Conservation (phyloP, 1,140 invertebrate species). For the Drosophila quadrilineata region DNA sequence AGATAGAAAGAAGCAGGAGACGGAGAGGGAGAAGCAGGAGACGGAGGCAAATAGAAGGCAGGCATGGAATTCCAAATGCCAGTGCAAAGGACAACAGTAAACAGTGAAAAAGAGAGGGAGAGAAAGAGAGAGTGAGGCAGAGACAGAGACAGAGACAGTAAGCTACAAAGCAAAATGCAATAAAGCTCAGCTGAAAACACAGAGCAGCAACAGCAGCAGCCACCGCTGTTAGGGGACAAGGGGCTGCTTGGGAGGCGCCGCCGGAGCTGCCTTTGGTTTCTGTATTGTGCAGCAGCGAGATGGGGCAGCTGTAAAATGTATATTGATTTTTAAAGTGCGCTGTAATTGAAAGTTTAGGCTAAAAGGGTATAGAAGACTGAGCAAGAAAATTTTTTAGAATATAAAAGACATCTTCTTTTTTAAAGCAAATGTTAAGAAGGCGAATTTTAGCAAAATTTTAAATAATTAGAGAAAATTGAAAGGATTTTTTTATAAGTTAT, state of each 20-base stretch:
- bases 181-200: slow-evolving; percentile 40
- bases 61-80: slow-evolving; percentile 24
- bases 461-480: too few relatives aligned
- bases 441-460: too few relatives aligned
- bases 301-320: slow-evolving; percentile 45
- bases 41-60: background rate
- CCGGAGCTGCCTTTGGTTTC: slow-evolving; percentile 37
- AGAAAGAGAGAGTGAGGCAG: too few relatives aligned
- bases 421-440: too few relatives aligned
- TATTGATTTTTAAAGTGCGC: slow-evolving; percentile 60
- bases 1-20: background rate
- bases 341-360: background rate
- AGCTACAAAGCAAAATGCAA: slow-evolving; percentile 40
- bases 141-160: too few relatives aligned
- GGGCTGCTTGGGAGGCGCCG: slow-evolving; percentile 10
- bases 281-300: too few relatives aligned
- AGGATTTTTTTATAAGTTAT: too few relatives aligned
- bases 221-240: too few relatives aligned
- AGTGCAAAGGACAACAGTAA: background rate
- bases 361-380: background rate
- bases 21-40: background rate
- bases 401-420: background rate
- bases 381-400: background rate
- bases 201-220: slow-evolving; percentile 17
- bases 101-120: too few relatives aligned